These are phyloP conservation scores for Leucophenga varia DNA, from an alignment of 1,140 invertebrate genomes.

Conservation along the genomic window DNA sequence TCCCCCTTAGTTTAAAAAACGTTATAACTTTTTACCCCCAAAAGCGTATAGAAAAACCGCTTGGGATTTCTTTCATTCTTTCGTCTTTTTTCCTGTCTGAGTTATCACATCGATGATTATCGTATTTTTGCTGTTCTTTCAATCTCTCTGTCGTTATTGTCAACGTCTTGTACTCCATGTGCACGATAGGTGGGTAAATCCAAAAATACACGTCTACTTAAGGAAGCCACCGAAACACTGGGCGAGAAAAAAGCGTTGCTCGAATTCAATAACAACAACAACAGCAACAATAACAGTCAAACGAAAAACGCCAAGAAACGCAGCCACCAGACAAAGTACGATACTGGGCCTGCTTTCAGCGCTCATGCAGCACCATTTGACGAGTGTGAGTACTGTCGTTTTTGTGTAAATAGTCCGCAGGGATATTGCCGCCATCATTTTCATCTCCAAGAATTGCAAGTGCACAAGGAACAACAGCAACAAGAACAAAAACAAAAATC, in stretches of 20 bases:
- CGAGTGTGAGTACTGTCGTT: slow-evolving; percentile 43
- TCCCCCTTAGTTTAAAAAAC: too few species aligned
- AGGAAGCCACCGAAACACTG: slow-evolving; percentile 48
- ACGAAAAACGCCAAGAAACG: slow-evolving; percentile 27
- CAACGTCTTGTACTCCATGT: slow-evolving; percentile 50
- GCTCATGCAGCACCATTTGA: slow-evolving; percentile 5
- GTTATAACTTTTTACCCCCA: too few species aligned
- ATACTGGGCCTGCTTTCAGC: slow-evolving; percentile 3
- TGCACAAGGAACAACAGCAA: slow-evolving; percentile 15
- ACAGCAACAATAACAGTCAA: slow-evolving; percentile 34
- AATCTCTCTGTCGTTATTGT: slow-evolving; percentile 55
- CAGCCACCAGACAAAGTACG: too few species aligned
- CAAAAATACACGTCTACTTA: slow-evolving; percentile 42
- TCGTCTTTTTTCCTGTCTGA: too few species aligned
- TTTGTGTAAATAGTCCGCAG: slow-evolving; percentile 51
- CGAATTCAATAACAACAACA: too few species aligned
- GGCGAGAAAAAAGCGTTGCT: slow-evolving; percentile 43
- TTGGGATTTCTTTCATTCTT: too few species aligned
- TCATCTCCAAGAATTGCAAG: slow-evolving; percentile 42
- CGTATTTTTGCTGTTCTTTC: slow-evolving; percentile 52
- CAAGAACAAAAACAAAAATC: slow-evolving; percentile 11
- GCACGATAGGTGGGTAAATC: slow-evolving; percentile 53
- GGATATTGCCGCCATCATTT: slow-evolving; percentile 53
- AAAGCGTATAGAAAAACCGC: too few species aligned
- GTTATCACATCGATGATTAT: slow-evolving; percentile 41